Evolutionary conservation across 2,113 vertebrate species (phyloP), one percentile per base, ranked within the genome.

Genomic region (Chaetodon trifascialis): DNA sequence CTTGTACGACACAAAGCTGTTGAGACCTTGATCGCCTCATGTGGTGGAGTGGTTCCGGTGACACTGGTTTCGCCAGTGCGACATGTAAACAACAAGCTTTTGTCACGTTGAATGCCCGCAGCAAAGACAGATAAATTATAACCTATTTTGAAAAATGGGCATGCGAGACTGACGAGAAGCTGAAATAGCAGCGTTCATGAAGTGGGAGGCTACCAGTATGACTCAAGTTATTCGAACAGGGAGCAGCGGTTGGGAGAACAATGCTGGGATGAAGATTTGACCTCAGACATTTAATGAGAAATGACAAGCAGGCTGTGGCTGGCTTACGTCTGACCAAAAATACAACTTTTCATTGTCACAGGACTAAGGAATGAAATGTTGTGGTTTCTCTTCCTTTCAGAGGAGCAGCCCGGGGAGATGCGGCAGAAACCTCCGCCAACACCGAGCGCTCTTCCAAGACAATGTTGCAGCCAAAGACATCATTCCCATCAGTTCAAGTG

Each of bases 71-170:
- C 60, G 73, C 55, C 68, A 49, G n/a, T 49, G 19, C 14, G 40
- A 55, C 82, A 16, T 70, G 74, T 71, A 88, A 81, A 76, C 60
- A 76, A 68, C 21, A 59, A 73, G 49, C 64, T 66, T 65, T 68
- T 58, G 68, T 68, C 51, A 47, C 52, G n/a, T 11, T 11, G 21
- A 79, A 67, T 54, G 16, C 42, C 3, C 83, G 51, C 65, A 67
- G 69, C 76, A 56, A 23, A n/a, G 21, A 77, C 1, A 2, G 49
- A 63, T 59, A 23, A 71, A 84, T 82, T 40, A 51, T 47, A 70
- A 79, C 25, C 49, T 54, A 69, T 52, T 75, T 25, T 34, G 30
- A 78, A 58, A 75, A 60, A 68, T 3, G 40, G 38, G 56, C 38
- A 21, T 55, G 7, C 19, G 4, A 23, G 49, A 23, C 38, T 56